These are phyloP conservation scores for Trilocha varians DNA, from an alignment of 2,888 invertebrate species.

Conservation along the genomic window DNA sequence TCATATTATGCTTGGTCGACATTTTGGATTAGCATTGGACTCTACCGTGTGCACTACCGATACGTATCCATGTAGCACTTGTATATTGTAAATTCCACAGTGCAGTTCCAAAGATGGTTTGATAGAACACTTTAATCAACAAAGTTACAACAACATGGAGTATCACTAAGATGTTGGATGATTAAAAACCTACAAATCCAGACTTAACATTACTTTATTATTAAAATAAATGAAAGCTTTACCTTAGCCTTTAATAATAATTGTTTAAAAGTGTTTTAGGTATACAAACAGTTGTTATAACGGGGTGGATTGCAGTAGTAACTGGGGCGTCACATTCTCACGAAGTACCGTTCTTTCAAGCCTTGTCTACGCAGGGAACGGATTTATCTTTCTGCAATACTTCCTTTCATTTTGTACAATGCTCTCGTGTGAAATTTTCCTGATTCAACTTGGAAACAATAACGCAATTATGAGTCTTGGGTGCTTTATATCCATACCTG, in stretches of 20 bases:
- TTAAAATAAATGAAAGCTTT: no score
- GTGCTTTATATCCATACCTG: no score
- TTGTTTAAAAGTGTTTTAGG: background rate
- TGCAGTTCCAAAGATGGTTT: no score
- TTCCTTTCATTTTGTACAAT: constrained; percentile 34
- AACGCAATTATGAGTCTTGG: background rate
- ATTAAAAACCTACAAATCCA: no score
- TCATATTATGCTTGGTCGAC: background rate
- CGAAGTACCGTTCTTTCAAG: constrained; percentile 36
- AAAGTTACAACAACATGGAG: background rate
- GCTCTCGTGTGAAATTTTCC: constrained; percentile 30
- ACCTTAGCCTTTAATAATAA: no score
- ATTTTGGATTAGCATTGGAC: no score
- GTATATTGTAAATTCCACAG: no score
- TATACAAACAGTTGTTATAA: constrained; percentile 17
- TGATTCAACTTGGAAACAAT: background rate
- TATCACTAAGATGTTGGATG: background rate
- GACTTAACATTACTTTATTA: no score
- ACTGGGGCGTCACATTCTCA: constrained; percentile 65
- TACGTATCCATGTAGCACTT: no score
- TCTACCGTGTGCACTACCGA: no score
- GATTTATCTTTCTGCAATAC: constrained; percentile 45
- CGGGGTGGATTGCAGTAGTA: constrained; percentile 39
- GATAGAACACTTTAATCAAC: background rate
- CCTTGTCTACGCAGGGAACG: constrained; percentile 41